A percentile compares a stretch with the other conserved stretches of the same genome.
Conservation (phyloP, 2,113 vertebrate genomes). For the Pteropus alecto region DNA sequence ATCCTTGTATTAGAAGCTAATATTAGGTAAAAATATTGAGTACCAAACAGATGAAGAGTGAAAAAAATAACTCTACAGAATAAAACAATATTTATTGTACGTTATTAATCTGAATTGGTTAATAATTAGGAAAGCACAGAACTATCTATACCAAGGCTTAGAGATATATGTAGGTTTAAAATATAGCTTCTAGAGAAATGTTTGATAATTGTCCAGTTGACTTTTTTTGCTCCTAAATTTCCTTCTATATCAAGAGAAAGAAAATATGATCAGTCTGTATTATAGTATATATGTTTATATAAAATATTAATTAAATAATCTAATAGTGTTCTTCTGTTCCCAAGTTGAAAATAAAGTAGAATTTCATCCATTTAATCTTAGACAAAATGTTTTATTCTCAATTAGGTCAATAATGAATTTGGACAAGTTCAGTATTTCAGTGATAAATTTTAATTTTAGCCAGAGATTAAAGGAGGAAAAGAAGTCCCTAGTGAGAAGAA, state of each 20-base stretch:
- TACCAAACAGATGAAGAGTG: background rate
- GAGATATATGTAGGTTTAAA: background rate
- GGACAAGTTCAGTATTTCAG: background rate
- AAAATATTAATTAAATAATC: background rate
- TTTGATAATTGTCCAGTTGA: background rate
- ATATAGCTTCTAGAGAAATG: background rate
- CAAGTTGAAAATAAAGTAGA: background rate
- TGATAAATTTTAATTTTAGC: background rate
- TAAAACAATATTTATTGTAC: background rate
- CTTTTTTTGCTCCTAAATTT: background rate
- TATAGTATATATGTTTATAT: background rate
- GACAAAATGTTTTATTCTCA: background rate
- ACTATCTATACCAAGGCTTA: background rate
- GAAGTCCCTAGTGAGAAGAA: background rate
- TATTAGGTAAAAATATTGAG: background rate
- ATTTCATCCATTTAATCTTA: background rate
- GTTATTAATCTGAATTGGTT: background rate
- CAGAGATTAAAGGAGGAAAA: background rate
- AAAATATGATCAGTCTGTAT: background rate
- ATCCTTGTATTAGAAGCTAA: background rate
- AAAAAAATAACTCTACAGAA: background rate
- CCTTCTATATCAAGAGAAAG: background rate
- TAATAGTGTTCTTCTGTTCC: background rate
- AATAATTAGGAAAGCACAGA: background rate
- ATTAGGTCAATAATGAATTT: constrained; percentile 12